phyloP scores from a whole-genome alignment of 2,888 invertebrate species.

The Lycophotia porphyrea region DNA sequence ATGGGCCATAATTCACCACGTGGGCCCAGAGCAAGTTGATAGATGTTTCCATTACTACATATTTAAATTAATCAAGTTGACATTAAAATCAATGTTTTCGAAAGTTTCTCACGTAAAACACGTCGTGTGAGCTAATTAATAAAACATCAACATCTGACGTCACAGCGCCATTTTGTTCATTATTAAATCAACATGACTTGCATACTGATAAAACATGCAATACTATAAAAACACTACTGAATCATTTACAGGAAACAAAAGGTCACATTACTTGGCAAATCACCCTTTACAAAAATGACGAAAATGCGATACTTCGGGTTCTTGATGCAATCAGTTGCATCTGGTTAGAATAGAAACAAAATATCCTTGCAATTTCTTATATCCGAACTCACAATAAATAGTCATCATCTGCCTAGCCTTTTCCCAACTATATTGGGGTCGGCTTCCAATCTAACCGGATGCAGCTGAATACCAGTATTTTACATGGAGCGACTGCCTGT shows the following conservation, averaged over 20 bases:
- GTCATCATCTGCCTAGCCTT: no score
- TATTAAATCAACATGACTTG: not conserved
- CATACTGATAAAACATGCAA: conserved; percentile 1
- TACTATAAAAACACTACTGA: not conserved
- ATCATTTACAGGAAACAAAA: not conserved
- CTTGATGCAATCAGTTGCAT: not conserved
- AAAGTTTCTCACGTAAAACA: conserved; percentile 31
- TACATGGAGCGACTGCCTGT: no score
- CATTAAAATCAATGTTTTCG: conserved; percentile 25
- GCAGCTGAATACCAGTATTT: no score
- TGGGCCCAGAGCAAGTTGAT: not conserved
- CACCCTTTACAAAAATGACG: not conserved
- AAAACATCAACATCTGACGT: conserved; percentile 38
- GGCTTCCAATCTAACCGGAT: no score
- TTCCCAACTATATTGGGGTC: no score
- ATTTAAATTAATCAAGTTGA: conserved; percentile 1
- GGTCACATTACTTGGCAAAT: no score
- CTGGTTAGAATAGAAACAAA: not conserved
- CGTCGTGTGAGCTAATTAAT: conserved; percentile 32
- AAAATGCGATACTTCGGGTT: not conserved
- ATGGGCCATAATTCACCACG: not conserved
- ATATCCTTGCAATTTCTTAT: not conserved
- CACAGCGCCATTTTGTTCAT: conserved; percentile 12
- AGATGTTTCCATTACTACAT: not conserved
- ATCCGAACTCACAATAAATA: no score